phyloP scores from a whole-genome alignment of 64 coral and sea anemone species.

The Trachythela sp. region DNA sequence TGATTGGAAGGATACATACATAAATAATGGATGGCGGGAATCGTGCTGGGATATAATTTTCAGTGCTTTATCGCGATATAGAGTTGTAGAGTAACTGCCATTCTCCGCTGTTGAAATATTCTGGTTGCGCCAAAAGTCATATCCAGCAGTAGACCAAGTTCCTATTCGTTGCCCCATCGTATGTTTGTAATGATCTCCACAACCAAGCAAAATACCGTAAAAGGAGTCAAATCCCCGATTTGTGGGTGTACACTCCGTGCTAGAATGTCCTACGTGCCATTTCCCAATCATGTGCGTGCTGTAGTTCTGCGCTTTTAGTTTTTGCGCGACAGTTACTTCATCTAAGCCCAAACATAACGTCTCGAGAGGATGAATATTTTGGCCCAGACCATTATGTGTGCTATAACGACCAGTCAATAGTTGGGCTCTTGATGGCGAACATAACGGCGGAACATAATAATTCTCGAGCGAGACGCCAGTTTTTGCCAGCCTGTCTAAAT shows the following conservation, averaged over 20 bases:
- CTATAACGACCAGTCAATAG: not conserved
- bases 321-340: not conserved
- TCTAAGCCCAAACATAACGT: not conserved
- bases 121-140: not conserved
- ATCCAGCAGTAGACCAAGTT: slow-evolving; percentile 53
- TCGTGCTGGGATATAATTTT: slow-evolving; percentile 61
- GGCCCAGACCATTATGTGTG: not conserved
- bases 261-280: slow-evolving; percentile 83
- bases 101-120: not conserved
- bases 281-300: slow-evolving; percentile 81
- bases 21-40: slow-evolving; percentile 47
- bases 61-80: slow-evolving; percentile 42
- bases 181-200: slow-evolving; percentile 69
- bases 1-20: slow-evolving; percentile 78
- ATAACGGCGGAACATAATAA: not conserved
- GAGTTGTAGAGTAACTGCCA: not conserved
- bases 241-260: slow-evolving; percentile 74
- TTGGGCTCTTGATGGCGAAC: not conserved
- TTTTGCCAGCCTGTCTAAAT: not conserved
- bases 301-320: slow-evolving; percentile 19
- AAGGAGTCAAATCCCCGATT: slow-evolving; percentile 80
- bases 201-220: slow-evolving; percentile 69
- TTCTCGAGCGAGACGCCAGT: not conserved
- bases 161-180: slow-evolving; percentile 51
- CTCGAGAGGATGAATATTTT: not conserved